phyloP scores from a whole-genome alignment of 2,888 invertebrate genomes.

The Amorpha juglandis region DNA sequence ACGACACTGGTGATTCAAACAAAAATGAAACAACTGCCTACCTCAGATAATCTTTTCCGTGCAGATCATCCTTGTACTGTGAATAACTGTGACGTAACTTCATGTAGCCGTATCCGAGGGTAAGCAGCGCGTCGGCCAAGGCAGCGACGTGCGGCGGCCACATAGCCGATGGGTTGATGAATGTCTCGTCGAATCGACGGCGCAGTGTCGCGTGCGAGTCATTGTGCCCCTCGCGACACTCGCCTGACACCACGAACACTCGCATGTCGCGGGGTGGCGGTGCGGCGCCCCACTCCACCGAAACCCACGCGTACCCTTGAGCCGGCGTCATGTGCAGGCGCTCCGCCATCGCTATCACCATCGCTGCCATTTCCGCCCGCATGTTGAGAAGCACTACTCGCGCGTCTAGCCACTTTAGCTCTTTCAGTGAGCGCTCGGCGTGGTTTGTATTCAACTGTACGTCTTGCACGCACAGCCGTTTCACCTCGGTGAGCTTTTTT shows the following conservation, averaged over 20 bases:
- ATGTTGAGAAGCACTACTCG: slow-evolving; percentile 93
- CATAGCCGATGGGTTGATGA: too few species aligned
- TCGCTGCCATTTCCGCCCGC: slow-evolving; percentile 85
- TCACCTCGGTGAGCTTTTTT: slow-evolving; percentile 25
- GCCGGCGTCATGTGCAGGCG: slow-evolving; percentile 71
- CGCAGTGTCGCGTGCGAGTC: background rate
- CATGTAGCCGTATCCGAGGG: too few species aligned
- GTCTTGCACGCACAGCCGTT: background rate
- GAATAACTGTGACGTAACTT: too few species aligned
- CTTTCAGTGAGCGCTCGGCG: slow-evolving; percentile 27
- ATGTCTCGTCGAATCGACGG: background rate
- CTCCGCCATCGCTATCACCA: slow-evolving; percentile 87
- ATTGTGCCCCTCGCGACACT: slow-evolving; percentile 29
- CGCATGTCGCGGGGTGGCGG: slow-evolving; percentile 25
- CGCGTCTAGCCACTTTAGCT: slow-evolving; percentile 68
- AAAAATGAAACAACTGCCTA: too few species aligned
- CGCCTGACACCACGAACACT: slow-evolving; percentile 45
- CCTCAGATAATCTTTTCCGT: too few species aligned
- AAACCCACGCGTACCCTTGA: slow-evolving; percentile 53
- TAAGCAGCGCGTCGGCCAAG: too few species aligned
- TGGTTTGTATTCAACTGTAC: background rate
- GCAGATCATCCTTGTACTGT: too few species aligned
- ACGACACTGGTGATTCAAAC: too few species aligned
- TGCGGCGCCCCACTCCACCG: slow-evolving; percentile 51
- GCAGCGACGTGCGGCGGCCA: too few species aligned